Evolutionary conservation across 1,140 invertebrate genomes (phyloP).

Genomic region (Heliconius himera): DNA sequence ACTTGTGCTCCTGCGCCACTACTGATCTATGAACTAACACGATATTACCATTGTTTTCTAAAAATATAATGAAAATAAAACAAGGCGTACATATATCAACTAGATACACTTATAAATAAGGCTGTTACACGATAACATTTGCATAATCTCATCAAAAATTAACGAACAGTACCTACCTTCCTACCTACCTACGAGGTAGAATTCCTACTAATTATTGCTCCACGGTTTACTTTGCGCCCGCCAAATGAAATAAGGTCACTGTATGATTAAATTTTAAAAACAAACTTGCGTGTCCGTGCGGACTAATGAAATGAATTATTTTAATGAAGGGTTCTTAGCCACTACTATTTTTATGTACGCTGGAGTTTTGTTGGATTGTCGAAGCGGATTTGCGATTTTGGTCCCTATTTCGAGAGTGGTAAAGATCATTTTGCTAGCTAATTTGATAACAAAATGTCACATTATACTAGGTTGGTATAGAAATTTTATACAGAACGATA

Average conservation of each 20-base stretch:
- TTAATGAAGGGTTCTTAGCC: slow-evolving; percentile 50
- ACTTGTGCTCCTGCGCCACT: too few species aligned
- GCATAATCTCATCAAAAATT: slow-evolving; percentile 42
- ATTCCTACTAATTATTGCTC: slow-evolving; percentile 46
- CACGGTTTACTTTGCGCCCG: slow-evolving; percentile 44
- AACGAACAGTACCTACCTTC: slow-evolving; percentile 33
- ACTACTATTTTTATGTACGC: slow-evolving; percentile 45
- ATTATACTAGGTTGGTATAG: slow-evolving; percentile 30
- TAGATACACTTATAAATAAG: neutral
- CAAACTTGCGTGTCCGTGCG: slow-evolving; percentile 49
- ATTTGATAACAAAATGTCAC: slow-evolving; percentile 3
- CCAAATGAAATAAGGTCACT: slow-evolving; percentile 50
- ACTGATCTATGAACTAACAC: too few species aligned
- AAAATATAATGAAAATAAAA: too few species aligned
- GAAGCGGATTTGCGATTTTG: slow-evolving; percentile 1
- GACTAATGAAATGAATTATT: slow-evolving; percentile 55
- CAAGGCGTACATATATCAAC: too few species aligned
- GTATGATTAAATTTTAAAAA: slow-evolving; percentile 52
- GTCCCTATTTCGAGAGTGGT: neutral
- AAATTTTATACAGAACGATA: slow-evolving; percentile 43
- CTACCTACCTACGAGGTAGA: slow-evolving; percentile 19
- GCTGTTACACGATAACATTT: slow-evolving; percentile 37
- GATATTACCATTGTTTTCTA: too few species aligned
- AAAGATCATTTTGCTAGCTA: slow-evolving; percentile 26
- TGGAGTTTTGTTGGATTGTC: slow-evolving; percentile 34